Percentiles rank a stretch among this genome's conserved stretches.
phyloP scores from a whole-genome alignment of 2,113 vertebrate species.

The Neotoma lepida region DNA sequence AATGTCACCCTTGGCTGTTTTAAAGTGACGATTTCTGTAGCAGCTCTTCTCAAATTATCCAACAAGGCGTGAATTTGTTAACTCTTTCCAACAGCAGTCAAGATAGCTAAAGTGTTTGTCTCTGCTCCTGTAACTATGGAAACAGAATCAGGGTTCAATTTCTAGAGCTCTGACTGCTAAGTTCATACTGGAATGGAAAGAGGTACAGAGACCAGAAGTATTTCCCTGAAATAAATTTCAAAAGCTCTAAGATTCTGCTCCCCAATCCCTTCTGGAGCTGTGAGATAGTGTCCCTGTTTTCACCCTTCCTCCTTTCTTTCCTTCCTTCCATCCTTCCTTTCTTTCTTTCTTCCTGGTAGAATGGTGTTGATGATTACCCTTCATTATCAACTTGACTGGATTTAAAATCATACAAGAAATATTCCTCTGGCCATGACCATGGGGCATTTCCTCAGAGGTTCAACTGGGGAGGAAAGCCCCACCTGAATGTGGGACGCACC shows the following conservation, averaged over 20 bases:
- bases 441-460: not conserved
- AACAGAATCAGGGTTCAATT: not conserved
- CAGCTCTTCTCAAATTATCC: not conserved
- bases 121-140: slow-evolving; percentile 3
- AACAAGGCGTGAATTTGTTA: slow-evolving; percentile 23
- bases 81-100: slow-evolving; percentile 5
- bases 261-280: not conserved
- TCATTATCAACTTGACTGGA: not conserved
- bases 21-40: not conserved
- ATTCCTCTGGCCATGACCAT: not conserved
- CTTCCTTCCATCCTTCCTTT: not conserved
- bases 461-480: not conserved
- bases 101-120: slow-evolving; percentile 9
- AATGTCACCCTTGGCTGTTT: not conserved
- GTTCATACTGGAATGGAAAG: not conserved
- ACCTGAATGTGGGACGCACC: not conserved
- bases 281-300: not conserved
- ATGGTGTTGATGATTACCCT: not conserved
- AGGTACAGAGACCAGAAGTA: not conserved
- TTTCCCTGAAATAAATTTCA: slow-evolving; percentile 5
- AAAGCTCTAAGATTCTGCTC: not conserved
- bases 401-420: not conserved
- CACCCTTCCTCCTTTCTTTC: not conserved
- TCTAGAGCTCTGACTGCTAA: not conserved
- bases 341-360: not conserved